phyloP scores from a whole-genome alignment of 2,113 vertebrate species.

The Proterorhinus semilunaris region DNA sequence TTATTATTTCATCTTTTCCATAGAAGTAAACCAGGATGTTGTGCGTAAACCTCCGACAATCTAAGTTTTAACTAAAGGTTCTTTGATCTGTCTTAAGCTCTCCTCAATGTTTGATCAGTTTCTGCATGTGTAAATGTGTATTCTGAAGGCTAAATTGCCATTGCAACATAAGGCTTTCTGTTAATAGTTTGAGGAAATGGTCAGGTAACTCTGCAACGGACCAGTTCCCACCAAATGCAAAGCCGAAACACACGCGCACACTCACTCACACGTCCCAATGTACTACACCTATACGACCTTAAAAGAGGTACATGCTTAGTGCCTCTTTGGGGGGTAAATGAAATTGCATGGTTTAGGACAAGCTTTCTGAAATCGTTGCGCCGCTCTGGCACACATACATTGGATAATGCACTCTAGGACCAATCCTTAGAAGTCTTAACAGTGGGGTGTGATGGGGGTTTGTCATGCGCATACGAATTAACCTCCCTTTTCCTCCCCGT shows the following conservation, averaged over 20 bases:
- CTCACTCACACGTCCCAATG: constrained; percentile 15
- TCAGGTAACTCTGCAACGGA: constrained; percentile 33
- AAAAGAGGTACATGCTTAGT: constrained; percentile 39
- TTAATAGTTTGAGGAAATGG: constrained; percentile 35
- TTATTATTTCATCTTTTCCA: not conserved
- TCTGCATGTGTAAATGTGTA: not conserved
- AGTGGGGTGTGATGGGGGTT: constrained; percentile 65
- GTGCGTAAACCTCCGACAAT: not conserved
- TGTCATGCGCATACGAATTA: constrained; percentile 70
- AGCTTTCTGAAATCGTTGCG: constrained; percentile 48
- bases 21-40: not conserved
- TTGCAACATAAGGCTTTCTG: not conserved
- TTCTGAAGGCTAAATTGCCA: not conserved
- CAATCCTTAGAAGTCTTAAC: constrained; percentile 49
- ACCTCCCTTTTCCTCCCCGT: constrained; percentile 37
- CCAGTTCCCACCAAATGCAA: constrained; percentile 50
- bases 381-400: constrained; percentile 25
- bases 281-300: constrained; percentile 30
- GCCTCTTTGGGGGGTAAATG: constrained; percentile 68
- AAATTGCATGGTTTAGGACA: constrained; percentile 55
- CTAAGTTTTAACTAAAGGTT: not conserved
- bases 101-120: not conserved
- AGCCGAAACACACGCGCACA: constrained; percentile 8
- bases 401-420: constrained; percentile 27
- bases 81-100: not conserved